These are phyloP conservation scores for Gonioctena quinquepunctata DNA, from an alignment of 1,140 invertebrate species.

Conservation along the genomic window DNA sequence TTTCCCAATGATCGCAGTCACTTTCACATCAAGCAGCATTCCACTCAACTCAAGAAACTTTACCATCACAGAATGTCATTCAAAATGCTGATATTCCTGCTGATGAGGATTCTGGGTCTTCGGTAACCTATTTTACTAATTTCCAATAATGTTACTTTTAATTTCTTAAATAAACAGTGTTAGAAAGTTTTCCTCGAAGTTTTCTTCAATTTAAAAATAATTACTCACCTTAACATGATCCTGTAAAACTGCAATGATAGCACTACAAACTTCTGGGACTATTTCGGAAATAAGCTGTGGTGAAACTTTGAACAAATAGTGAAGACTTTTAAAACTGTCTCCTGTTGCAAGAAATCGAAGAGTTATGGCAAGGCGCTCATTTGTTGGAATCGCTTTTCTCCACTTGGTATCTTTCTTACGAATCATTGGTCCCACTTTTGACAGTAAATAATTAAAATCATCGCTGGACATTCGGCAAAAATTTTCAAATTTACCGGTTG, in stretches of 20 bases:
- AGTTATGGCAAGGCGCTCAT: constrained; percentile 41
- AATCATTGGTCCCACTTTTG: constrained; percentile 34
- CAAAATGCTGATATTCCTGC: too few relatives aligned
- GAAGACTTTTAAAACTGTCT: constrained; percentile 42
- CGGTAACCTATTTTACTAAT: too few relatives aligned
- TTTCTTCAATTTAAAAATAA: too few relatives aligned
- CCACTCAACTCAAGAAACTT: too few relatives aligned
- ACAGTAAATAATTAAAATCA: constrained; percentile 18
- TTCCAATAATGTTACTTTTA: too few relatives aligned
- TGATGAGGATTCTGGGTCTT: too few relatives aligned
- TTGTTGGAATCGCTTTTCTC: constrained; percentile 34
- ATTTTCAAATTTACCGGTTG: constrained; percentile 33
- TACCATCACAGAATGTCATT: too few relatives aligned
- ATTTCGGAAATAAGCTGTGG: constrained; percentile 38
- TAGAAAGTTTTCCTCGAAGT: too few relatives aligned
- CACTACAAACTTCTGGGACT: constrained; percentile 10
- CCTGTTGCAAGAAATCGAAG: constrained; percentile 43
- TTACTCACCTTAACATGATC: constrained; percentile 5
- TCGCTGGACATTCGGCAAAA: not conserved
- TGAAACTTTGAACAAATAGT: constrained; percentile 48
- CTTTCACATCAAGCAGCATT: too few relatives aligned
- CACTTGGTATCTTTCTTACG: constrained; percentile 36
- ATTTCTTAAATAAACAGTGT: too few relatives aligned
- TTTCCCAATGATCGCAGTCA: too few relatives aligned
- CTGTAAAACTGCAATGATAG: not conserved